Evolutionary conservation across 1,140 invertebrate genomes (phyloP).

Genomic region (Drosophila eugracilis): DNA sequence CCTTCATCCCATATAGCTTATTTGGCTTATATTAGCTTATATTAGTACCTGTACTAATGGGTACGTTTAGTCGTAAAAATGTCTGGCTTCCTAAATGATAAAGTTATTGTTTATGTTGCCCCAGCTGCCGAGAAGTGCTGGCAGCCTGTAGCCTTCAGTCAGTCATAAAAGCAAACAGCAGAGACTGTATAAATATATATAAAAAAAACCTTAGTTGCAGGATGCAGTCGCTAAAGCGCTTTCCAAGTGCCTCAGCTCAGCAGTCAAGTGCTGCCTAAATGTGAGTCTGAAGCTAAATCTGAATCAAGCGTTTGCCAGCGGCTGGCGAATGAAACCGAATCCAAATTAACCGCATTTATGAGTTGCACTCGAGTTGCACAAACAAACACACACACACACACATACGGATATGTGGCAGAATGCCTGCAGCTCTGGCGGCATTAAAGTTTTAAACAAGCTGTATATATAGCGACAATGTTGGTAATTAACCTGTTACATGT

Average conservation of each 20-base stretch:
- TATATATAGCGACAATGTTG: slow-evolving; percentile 43
- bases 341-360: slow-evolving; percentile 74
- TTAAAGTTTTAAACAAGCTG: slow-evolving; percentile 68
- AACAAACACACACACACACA: slow-evolving; percentile 11
- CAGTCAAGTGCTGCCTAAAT: slow-evolving; percentile 61
- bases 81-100: neutral
- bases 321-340: slow-evolving; percentile 47
- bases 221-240: slow-evolving; percentile 17
- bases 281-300: slow-evolving; percentile 19
- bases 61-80: neutral
- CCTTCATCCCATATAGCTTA: no score
- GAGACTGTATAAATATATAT: slow-evolving; percentile 27
- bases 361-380: slow-evolving; percentile 59
- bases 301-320: slow-evolving; percentile 27
- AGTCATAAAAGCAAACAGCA: slow-evolving; percentile 19
- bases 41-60: no score
- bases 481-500: slow-evolving; percentile 57
- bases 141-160: slow-evolving; percentile 11
- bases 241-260: slow-evolving; percentile 29
- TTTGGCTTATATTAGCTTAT: no score
- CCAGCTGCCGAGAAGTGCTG: slow-evolving; percentile 12
- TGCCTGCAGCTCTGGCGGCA: slow-evolving; percentile 36
- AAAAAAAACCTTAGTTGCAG: slow-evolving; percentile 27
- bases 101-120: slow-evolving; percentile 8
- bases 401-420: neutral